Percentiles rank a stretch among this genome's conserved stretches.
Evolutionary conservation across 2,113 vertebrate genomes (phyloP).

Genomic region (Corythoichthys intestinalis): DNA sequence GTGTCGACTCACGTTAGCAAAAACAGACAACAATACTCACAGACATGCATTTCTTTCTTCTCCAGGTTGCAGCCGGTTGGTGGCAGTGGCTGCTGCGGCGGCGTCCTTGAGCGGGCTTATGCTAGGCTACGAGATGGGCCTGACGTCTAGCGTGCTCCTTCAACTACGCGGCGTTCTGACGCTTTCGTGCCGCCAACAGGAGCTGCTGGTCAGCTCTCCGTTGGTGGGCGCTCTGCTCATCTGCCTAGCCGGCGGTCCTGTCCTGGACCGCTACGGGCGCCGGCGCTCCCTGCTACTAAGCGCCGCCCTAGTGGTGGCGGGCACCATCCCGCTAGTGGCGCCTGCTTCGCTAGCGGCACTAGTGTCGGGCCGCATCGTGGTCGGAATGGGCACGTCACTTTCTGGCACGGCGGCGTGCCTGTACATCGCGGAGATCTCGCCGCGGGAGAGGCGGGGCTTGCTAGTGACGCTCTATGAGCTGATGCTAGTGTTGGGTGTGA

Average conservation of each 20-base stretch:
- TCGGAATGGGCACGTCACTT: slow-evolving; percentile 87
- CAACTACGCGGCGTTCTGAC: slow-evolving; percentile 79
- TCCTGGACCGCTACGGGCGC: slow-evolving; percentile 88
- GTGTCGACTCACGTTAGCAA: no score
- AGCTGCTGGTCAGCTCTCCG: slow-evolving; percentile 85
- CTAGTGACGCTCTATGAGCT: slow-evolving; percentile 89
- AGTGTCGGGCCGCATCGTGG: slow-evolving; percentile 77
- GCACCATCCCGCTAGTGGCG: slow-evolving; percentile 76
- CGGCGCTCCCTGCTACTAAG: slow-evolving; percentile 83
- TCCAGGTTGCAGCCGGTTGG: slow-evolving; percentile 79
- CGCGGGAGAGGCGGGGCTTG: slow-evolving; percentile 83
- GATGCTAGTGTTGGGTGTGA: slow-evolving; percentile 88
- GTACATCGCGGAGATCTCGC: slow-evolving; percentile 91
- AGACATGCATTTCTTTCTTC: neutral
- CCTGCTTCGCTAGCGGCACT: slow-evolving; percentile 74
- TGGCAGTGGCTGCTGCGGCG: slow-evolving; percentile 76
- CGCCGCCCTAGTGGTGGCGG: slow-evolving; percentile 76
- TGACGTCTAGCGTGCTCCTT: slow-evolving; percentile 91
- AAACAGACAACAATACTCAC: no score
- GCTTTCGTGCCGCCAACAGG: slow-evolving; percentile 86
- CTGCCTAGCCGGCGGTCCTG: slow-evolving; percentile 81
- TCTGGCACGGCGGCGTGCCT: slow-evolving; percentile 88
- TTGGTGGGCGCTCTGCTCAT: slow-evolving; percentile 86
- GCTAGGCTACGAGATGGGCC: slow-evolving; percentile 88
- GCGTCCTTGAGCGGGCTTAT: slow-evolving; percentile 90